Percentiles rank a stretch among this genome's conserved stretches.
phyloP scores from a whole-genome alignment of 2,888 invertebrate genomes.

The Drosophila koepferae region DNA sequence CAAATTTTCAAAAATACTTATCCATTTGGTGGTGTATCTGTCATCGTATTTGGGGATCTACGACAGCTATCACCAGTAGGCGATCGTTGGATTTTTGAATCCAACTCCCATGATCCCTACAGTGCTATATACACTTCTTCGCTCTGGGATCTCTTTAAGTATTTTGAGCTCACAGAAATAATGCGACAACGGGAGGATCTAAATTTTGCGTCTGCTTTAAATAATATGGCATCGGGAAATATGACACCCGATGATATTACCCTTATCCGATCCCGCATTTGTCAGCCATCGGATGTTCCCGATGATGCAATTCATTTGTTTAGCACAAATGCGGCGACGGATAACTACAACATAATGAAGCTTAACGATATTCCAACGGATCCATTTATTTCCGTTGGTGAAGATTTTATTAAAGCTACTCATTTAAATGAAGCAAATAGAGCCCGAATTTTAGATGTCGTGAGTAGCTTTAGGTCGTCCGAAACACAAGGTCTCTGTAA shows the following conservation, averaged over 20 bases:
- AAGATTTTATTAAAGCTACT: neutral
- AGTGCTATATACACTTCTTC: neutral
- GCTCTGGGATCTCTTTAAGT: neutral
- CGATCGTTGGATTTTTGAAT: neutral
- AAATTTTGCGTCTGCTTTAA: neutral
- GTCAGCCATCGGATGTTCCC: no score
- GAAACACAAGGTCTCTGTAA: neutral
- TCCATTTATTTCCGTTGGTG: neutral
- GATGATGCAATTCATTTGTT: no score
- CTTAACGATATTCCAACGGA: neutral
- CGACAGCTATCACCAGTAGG: neutral
- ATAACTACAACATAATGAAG: no score
- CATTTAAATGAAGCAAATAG: neutral
- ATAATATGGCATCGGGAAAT: neutral
- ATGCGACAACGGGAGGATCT: neutral
- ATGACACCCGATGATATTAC: no score
- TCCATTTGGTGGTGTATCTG: constrained; percentile 1
- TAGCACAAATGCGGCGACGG: no score
- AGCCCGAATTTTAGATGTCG: neutral
- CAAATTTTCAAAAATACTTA: neutral
- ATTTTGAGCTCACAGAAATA: constrained; percentile 1
- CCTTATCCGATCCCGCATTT: no score
- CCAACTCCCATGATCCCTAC: neutral
- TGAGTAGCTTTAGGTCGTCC: no score
- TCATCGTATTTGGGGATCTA: neutral